phyloP scores from a whole-genome alignment of 2,888 invertebrate genomes.

The Doris montereyensis region DNA sequence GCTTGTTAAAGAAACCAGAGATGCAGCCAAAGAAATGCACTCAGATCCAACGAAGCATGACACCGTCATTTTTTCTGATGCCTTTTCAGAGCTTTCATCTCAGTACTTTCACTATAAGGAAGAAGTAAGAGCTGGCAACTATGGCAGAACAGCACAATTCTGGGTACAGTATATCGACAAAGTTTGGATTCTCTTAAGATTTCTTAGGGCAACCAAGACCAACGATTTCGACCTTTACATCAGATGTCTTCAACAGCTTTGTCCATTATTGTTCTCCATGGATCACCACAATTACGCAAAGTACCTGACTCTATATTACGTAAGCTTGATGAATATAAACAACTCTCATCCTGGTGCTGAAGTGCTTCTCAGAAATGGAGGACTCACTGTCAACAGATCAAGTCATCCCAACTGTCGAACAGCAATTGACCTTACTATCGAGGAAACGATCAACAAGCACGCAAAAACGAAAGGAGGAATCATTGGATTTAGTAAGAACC shows the following conservation, averaged over 20 bases:
- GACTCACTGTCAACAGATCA: conserved; percentile 45
- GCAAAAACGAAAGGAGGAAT: neutral
- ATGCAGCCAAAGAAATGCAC: no score
- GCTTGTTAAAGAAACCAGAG: neutral
- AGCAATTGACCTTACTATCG: conserved; percentile 44
- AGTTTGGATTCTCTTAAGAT: neutral
- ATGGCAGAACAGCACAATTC: conserved; percentile 38
- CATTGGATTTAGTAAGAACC: neutral
- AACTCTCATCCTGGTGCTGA: neutral
- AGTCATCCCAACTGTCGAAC: conserved; percentile 37
- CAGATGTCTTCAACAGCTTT: neutral
- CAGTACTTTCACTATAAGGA: conserved; percentile 28
- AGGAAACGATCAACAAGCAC: neutral
- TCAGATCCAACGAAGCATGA: neutral
- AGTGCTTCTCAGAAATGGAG: conserved; percentile 41
- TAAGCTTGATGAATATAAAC: neutral
- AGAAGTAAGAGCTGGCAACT: conserved; percentile 9
- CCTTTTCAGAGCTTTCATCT: neutral
- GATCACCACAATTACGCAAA: neutral
- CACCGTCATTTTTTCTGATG: conserved; percentile 7
- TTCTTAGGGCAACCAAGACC: neutral
- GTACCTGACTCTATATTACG: neutral
- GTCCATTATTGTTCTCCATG: neutral
- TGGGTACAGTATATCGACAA: neutral
- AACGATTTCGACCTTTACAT: neutral